Conservation (phyloP, 2,888 invertebrate species). For the Pachydiplax longipennis region DNA sequence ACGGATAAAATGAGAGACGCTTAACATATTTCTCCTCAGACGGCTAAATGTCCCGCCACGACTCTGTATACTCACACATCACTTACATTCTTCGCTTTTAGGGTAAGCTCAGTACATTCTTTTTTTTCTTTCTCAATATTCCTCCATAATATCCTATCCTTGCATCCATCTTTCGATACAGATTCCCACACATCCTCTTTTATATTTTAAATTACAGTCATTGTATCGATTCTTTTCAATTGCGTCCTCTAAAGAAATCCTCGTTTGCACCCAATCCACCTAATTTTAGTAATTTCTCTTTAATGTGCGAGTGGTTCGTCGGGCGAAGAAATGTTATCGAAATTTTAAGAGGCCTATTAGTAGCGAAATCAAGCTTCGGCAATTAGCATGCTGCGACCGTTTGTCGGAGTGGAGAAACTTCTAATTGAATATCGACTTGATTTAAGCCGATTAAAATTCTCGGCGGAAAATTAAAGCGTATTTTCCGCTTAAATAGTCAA, state of each 20-base stretch:
- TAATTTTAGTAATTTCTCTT: no score
- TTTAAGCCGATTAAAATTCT: neutral
- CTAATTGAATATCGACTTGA: neutral
- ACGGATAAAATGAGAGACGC: no score
- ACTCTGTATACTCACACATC: no score
- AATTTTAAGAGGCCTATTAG: neutral
- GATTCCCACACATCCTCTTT: no score
- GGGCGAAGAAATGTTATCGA: no score
- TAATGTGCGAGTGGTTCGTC: neutral
- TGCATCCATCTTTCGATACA: no score
- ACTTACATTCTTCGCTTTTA: no score
- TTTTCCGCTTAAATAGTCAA: neutral
- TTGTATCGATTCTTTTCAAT: neutral
- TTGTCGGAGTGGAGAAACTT: neutral
- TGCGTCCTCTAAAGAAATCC: neutral
- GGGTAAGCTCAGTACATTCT: no score
- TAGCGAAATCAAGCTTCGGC: neutral
- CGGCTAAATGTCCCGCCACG: no score
- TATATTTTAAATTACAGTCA: neutral
- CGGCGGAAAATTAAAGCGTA: neutral
- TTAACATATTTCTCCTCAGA: no score
- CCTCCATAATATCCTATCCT: no score
- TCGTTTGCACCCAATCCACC: neutral
- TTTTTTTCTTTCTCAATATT: no score
- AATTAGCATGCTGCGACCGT: neutral